Base-by-base conservation (phyloP, 2,888 invertebrate species). In the Polydrusus cervinus region DNA sequence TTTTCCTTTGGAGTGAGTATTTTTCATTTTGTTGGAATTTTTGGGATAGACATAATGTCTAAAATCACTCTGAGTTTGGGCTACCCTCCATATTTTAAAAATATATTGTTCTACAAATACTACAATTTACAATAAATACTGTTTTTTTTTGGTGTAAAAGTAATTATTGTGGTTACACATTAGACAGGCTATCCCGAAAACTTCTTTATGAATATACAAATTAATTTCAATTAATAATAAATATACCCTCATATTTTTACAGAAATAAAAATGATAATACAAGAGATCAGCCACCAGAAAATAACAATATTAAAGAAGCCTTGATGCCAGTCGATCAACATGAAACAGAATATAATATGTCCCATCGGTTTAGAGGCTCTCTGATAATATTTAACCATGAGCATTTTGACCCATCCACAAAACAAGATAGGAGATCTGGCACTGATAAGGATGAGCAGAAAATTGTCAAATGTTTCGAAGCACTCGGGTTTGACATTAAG, bases 361-460 rank as follows among this genome's bases (percentile, higher is more conserved):
- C 91, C 81, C 94, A 96, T 85, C 89, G 90, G 78, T 89, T 91
- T 74, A 91, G 97, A 73, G 97, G 97, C 6, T 87, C 92, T 79
- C 97, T 97, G 6, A 85, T 96, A 20, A 95, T 97, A 82, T 95
- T 97, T 83, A 97, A 97, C 85, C 97, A 97, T 85, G 94, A 95
- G 87, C 97, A 97, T 83, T 91, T 93, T 66, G 90, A 90, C 77
- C 91, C 91, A 82, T 86, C 94, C 69, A 93, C 92, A 84, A 85
- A 90, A 13, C 60, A 47, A 20, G 20, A 11, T 3, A 3, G 13
- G 9, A 91, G 96, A 71, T 90, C 91, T 79, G 97, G 97, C 0
- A 97, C 97, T 1, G 94, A 95, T 84, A 92, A 93, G 45, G 98
- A 98, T 86, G 91, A 94, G 79, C 92, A 93, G 74, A 93, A 93